Percentiles rank a stretch among this genome's conserved stretches.
phyloP scores from a whole-genome alignment of 1,140 invertebrate genomes.

The Zaprionus gabonicus region DNA sequence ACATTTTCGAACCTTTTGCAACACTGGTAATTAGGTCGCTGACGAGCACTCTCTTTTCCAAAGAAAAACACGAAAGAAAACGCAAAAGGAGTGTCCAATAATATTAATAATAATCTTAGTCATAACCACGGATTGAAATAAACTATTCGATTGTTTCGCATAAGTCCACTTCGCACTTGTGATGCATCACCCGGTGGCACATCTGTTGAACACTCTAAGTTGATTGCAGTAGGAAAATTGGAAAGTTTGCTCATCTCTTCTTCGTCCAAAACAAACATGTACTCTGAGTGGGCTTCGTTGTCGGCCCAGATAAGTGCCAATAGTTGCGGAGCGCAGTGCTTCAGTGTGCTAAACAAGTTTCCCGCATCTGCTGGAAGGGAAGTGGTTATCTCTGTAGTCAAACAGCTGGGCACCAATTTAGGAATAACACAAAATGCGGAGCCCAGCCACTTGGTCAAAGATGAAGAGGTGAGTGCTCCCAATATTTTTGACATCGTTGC shows the following conservation, averaged over 20 bases:
- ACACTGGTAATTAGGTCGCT: constrained; percentile 6
- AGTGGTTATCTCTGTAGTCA: constrained; percentile 93
- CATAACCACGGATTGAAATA: not conserved
- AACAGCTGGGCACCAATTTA: constrained; percentile 91
- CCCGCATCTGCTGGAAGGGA: constrained; percentile 90
- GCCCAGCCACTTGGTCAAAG: constrained; percentile 90
- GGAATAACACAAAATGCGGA: constrained; percentile 91
- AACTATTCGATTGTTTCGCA: not conserved
- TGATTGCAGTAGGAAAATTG: constrained; percentile 15
- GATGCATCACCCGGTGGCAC: constrained; percentile 3
- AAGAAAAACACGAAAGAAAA: constrained; percentile 2
- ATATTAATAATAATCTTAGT: not conserved
- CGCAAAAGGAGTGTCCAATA: not conserved
- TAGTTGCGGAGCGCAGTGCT: constrained; percentile 87
- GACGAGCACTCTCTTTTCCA: not conserved
- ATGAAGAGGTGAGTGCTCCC: constrained; percentile 88
- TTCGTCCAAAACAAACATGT: constrained; percentile 85
- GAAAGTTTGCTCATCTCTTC: constrained; percentile 4
- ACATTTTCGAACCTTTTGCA: not conserved
- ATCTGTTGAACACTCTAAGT: not conserved
- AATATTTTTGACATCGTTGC: not conserved
- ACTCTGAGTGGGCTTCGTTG: constrained; percentile 93
- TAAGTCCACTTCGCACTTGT: not conserved
- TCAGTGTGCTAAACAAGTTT: constrained; percentile 95
- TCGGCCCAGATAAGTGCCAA: constrained; percentile 88